Evolutionary conservation across 2,113 vertebrate genomes (phyloP), one percentile per base, ranked within the genome.

Genomic region (Amphiprion ocellaris): DNA sequence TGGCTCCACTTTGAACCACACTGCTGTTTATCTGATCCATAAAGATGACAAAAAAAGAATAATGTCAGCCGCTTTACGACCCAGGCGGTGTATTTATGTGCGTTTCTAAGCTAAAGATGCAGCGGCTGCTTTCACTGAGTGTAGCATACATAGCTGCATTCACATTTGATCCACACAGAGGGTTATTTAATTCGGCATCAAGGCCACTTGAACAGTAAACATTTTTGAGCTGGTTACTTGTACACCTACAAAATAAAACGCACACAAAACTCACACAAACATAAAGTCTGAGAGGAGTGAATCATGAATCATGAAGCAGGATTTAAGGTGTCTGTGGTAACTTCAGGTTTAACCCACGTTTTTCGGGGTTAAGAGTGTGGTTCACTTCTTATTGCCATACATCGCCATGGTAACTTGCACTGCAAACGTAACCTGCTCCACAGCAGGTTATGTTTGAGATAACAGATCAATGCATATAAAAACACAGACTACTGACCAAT

Each of bases 11-110:
- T 56, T 72, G 23, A 66, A 71, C 53, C 53, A 58, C 44, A 62
- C 14, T 33, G 44, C 21, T 74, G 26, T 81, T 74, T 61, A 70
- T 85, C 54, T 75, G 33, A 52, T 56, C 65, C 50, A 75, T 70
- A 58, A 66, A 75, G 50, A 50, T 82, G 65, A 63, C 37, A 21
- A 69, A 50, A 39, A 30, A 77, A 77, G 21, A 44, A 12, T 21
- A 33, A 81, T 59, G 58, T 12, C n/a, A 58, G 39, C 63, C 60
- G 16, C 78, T 71, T 72, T 52, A 49, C 1, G 15, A 17, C 14
- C 26, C 9, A 15, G 7, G 28, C 19, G 4, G 21, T 41, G 33
- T 72, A 44, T 15, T 12, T 15, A 44, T 15, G 14, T 15, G 14
- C 14, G 12, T 44, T 44, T 44, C 41, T 4, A 44, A 44, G 41